phyloP scores from a whole-genome alignment of 2,797 vertebrate species.

The Pygocentrus nattereri region DNA sequence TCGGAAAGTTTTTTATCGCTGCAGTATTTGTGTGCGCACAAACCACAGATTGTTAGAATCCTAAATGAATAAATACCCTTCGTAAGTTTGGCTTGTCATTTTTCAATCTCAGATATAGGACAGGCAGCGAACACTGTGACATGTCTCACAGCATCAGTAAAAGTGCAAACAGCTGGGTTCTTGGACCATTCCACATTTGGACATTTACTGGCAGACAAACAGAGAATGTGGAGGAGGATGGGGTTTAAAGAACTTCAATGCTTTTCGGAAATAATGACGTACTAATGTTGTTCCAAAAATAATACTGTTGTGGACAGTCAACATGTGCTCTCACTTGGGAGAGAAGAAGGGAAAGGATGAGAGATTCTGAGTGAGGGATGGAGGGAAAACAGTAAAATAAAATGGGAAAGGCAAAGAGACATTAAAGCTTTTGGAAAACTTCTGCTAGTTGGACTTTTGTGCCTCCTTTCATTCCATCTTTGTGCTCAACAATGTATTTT shows the following conservation, averaged over 20 bases:
- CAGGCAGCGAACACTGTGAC: slow-evolving; percentile 15
- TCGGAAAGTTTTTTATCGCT: not conserved
- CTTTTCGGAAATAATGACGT: slow-evolving; percentile 55
- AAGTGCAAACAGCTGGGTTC: slow-evolving; percentile 49
- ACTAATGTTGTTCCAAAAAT: slow-evolving; percentile 66
- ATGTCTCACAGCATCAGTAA: slow-evolving; percentile 26
- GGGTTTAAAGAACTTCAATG: slow-evolving; percentile 50
- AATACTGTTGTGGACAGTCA: slow-evolving; percentile 64
- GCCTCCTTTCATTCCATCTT: not conserved
- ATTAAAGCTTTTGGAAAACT: not conserved
- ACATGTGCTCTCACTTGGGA: slow-evolving; percentile 48
- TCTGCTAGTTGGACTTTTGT: not conserved
- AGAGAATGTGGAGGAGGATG: slow-evolving; percentile 26
- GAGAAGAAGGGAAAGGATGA: not conserved
- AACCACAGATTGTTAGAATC: slow-evolving; percentile 1
- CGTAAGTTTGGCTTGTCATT: not conserved
- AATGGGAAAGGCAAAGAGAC: slow-evolving; percentile 10
- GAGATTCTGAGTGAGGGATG: not conserved
- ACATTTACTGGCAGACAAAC: slow-evolving; percentile 46
- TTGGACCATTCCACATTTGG: slow-evolving; percentile 31
- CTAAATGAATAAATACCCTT: not conserved
- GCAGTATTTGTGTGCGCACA: not conserved
- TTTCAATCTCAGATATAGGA: slow-evolving; percentile 11
- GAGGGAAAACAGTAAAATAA: not conserved
- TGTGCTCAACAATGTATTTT: no score